Base-by-base conservation (phyloP, 2,113 vertebrate species). In the Coregonus clupeaformis region DNA sequence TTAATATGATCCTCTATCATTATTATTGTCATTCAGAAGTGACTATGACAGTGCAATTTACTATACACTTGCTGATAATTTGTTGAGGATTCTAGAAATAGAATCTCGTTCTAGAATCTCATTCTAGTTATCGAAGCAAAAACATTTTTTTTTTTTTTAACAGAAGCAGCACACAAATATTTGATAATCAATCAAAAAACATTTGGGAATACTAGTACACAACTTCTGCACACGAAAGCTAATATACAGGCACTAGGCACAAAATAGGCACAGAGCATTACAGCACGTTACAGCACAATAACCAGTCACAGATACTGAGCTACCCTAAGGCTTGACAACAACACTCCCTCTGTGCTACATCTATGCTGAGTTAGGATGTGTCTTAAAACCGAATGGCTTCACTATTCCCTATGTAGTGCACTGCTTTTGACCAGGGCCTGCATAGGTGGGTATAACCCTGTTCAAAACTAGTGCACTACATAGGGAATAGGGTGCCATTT, bases 251-350 rank as follows among this genome's bases (percentile, higher is more conserved):
- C 86, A 65, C 77, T 84, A 65, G 70, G 87, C 85, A 90, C 83
- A 91, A 87, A 90, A 85, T 87, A 91, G 90, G 90, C 92, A 93
- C 88, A 89, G 0, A 12, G 4, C 49, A 52, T 18, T 5, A 52
- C 49, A 52, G 14, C 87, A 91, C 87, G 89, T 87, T 91, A 92
- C 90, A 90, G 90, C 86, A 93, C 90, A 84, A 86, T 88, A 91
- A 91, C 82, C 89, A 89, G 84, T 89, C 87, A 92, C 91, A 90
- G 66, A 88, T 90, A 91, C 90, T 91, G 86, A 87, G 86, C 85
- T 91, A 93, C 87, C 87, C 87, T 91, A 91, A 86, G 88, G 90
- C 92, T 91, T 90, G 91, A 91, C 87, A 89, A 91, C 91, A 91
- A 88, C 89, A 90, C 82, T 80, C 79, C 89, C 87, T 90, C 86